Base-by-base conservation (phyloP, 2,888 invertebrate genomes). In the Molanna angustata region DNA sequence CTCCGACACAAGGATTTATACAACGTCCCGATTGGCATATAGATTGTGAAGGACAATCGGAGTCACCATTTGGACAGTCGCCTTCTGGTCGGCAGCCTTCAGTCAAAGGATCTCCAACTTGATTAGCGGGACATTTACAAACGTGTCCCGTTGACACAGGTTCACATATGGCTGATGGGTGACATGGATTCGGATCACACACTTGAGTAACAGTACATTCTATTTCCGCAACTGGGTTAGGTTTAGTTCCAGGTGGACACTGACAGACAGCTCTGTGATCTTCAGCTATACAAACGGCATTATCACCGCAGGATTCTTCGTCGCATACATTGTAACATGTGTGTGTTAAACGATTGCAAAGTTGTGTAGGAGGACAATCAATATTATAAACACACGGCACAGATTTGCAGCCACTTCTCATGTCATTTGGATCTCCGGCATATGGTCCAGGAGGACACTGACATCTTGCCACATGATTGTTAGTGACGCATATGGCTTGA, bases 381-480 rank as follows among this genome's bases (percentile, higher is more conserved):
- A 84, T 82, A 64, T 92, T 92, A 66, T 91, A 91, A 31, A 92
- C 88, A 66, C 92, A 93, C 2, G 90, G 88, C 4, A 92, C 90
- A 50, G 84, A 79, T 70, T 84, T 80, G 65, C 91, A 90, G 47
- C 92, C 91, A 53, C 79, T 78, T 53, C 78, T 74, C 1, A 82
- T 70, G 66, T 92, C 90, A 65, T 86, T 85, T 0, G 94, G 91
- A 73, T 94, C 87, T 2, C 94, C 94, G 7, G 89, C 86, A 66
- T 84, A 94, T 1, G 88, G 83, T 14, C 94, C 94, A 4, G 88
- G 85, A 14, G 93, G 93, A 66, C 94, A 94, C 63, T 91, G 89
- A 65, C 94, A 94, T 68, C 90, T 87, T 0, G 91, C 88, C 11
- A 86, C 86, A 67, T 94, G 94, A 65, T 94, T 94, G 64, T 93